These are phyloP conservation scores for Spatulosminthurus flaviceps DNA, from an alignment of 2,888 invertebrate species.

Conservation along the genomic window DNA sequence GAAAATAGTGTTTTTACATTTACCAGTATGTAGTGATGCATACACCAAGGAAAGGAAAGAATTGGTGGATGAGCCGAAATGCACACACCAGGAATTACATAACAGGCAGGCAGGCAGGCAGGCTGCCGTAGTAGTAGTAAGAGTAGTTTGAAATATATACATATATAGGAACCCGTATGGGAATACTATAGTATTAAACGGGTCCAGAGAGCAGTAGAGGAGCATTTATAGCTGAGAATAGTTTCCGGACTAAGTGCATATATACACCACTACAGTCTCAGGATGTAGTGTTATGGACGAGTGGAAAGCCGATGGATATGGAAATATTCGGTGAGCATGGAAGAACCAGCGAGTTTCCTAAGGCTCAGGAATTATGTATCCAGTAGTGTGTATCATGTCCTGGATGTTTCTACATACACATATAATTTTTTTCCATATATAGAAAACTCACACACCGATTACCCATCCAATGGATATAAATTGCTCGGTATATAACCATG, in stretches of 20 bases:
- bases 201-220: background rate
- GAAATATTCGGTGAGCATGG: background rate
- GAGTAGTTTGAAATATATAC: too few relatives aligned
- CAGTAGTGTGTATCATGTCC: too few relatives aligned
- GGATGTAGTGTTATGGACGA: background rate
- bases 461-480: background rate
- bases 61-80: background rate
- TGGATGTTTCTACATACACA: too few relatives aligned
- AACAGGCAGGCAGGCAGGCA: background rate
- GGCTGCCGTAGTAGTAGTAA: too few relatives aligned
- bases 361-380: too few relatives aligned
- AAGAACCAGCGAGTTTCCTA: too few relatives aligned
- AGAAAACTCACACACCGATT: background rate
- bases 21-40: too few relatives aligned
- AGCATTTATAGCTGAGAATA: too few relatives aligned
- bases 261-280: background rate
- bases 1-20: too few relatives aligned
- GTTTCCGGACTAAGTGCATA: too few relatives aligned
- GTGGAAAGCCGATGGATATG: constrained; percentile 5
- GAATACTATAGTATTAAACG: constrained; percentile 8
- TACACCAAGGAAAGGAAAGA: background rate
- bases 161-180: too few relatives aligned
- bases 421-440: too few relatives aligned
- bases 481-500: background rate
- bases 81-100: background rate